Conservation (phyloP, 2,797 vertebrate species). For the Chloroceryle amazona region DNA sequence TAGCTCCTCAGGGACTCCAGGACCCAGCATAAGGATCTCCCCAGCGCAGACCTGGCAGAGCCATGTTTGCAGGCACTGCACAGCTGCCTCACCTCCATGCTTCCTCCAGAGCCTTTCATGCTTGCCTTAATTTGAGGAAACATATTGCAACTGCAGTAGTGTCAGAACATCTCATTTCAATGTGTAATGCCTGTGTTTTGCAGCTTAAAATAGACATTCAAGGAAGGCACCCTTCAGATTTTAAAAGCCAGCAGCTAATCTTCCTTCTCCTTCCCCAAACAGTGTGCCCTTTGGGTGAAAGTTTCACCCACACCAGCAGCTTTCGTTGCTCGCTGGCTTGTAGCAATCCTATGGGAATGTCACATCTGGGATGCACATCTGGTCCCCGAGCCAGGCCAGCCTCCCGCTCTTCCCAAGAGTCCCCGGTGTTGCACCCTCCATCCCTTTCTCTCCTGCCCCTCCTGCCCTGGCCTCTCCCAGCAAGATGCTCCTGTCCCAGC, state of each 20-base stretch:
- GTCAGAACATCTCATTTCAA: not conserved
- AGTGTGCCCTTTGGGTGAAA: not conserved
- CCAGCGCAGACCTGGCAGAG: not conserved
- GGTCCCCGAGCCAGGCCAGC: not conserved
- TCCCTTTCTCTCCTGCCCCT: not conserved
- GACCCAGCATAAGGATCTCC: not conserved
- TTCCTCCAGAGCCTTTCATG: not conserved
- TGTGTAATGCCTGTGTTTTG: not conserved
- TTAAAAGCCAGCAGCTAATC: not conserved
- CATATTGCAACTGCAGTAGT: not conserved
- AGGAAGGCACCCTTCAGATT: not conserved
- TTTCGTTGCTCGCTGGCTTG: not conserved
- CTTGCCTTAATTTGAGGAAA: not conserved
- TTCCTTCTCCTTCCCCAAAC: not conserved
- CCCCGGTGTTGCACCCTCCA: not conserved
- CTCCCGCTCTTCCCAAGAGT: not conserved
- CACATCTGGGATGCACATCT: accelerated
- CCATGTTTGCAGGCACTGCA: not conserved
- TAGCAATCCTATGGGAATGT: not conserved
- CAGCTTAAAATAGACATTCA: not conserved
- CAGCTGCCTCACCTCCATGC: accelerated
- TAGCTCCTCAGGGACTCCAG: not conserved
- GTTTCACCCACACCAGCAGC: not conserved
- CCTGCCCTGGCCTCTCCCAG: not conserved
- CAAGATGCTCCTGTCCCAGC: not conserved